Conservation (phyloP, 53 echinoderm and acorn worm species). For the Antedon mediterranea region DNA sequence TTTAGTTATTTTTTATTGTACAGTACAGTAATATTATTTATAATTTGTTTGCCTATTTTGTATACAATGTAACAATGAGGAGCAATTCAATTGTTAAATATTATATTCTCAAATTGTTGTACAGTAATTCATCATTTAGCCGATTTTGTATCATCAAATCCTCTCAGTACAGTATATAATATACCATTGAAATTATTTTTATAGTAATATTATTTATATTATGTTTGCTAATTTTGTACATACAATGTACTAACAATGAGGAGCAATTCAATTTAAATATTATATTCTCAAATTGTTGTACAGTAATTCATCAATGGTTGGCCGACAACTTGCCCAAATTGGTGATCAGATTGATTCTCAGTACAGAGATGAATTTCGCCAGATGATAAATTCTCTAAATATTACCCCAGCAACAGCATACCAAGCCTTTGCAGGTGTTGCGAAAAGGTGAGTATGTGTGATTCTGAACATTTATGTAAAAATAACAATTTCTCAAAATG, state of each 20-base stretch:
- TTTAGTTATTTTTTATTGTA: neutral
- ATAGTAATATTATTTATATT: neutral
- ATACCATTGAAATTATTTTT: neutral
- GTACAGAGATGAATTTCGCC: constrained; percentile 68
- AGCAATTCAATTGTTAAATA: too few relatives aligned
- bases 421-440: constrained; percentile 84
- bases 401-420: constrained; percentile 97
- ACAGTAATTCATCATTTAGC: too few relatives aligned
- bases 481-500: too few relatives aligned
- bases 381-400: constrained; percentile 56
- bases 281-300: too few relatives aligned
- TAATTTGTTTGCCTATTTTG: neutral
- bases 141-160: constrained; percentile 44
- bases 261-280: too few relatives aligned
- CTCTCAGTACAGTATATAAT: constrained; percentile 8
- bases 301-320: constrained; percentile 74
- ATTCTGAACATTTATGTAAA: too few relatives aligned
- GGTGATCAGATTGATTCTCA: constrained; percentile 86
- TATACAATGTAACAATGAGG: too few relatives aligned
- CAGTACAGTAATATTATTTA: too few relatives aligned
- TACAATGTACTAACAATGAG: too few relatives aligned
- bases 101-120: too few relatives aligned
- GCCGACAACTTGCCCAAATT: constrained; percentile 72
- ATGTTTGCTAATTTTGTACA: neutral
- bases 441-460: constrained; percentile 60